Percentiles rank a stretch among this genome's conserved stretches.
These are phyloP conservation scores for Tineola bisselliella DNA, from an alignment of 2,888 invertebrate genomes.

Conservation along the genomic window DNA sequence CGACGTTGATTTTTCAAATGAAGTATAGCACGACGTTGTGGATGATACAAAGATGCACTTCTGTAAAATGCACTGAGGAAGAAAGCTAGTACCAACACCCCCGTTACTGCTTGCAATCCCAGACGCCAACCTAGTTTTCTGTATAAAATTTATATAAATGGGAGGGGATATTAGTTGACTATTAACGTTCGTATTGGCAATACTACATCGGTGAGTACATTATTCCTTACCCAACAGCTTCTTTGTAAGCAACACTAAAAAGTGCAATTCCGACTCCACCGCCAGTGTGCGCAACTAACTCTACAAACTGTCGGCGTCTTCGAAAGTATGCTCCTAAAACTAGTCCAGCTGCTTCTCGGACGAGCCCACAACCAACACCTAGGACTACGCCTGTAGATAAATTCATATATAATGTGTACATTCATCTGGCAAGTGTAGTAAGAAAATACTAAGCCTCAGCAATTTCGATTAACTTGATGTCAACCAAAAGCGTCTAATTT, in stretches of 20 bases:
- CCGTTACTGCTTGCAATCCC: slow-evolving; percentile 88
- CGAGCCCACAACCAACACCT: slow-evolving; percentile 87
- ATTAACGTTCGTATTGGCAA: too few relatives aligned
- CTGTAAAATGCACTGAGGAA: slow-evolving; percentile 89
- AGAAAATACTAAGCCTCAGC: background rate
- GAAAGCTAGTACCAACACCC: slow-evolving; percentile 81
- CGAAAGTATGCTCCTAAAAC: slow-evolving; percentile 92
- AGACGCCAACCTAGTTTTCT: slow-evolving; percentile 89
- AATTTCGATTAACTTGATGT: background rate
- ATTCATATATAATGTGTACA: slow-evolving; percentile 1
- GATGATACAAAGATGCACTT: slow-evolving; percentile 90
- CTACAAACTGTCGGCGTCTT: slow-evolving; percentile 86
- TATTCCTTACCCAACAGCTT: slow-evolving; percentile 77
- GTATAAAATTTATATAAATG: slow-evolving; percentile 17
- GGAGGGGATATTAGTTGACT: too few relatives aligned
- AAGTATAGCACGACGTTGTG: slow-evolving; percentile 86
- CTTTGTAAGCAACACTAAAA: slow-evolving; percentile 86
- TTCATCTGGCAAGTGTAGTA: too few relatives aligned
- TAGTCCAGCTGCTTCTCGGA: slow-evolving; percentile 85
- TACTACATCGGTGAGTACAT: too few relatives aligned
- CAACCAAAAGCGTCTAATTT: background rate
- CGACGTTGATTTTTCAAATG: slow-evolving; percentile 90
- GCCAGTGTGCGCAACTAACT: slow-evolving; percentile 89
- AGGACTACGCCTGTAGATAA: slow-evolving; percentile 73
- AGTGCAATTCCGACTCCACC: slow-evolving; percentile 89